Base-by-base conservation (phyloP, 2,888 invertebrate species). In the Leptogaster cylindrica region DNA sequence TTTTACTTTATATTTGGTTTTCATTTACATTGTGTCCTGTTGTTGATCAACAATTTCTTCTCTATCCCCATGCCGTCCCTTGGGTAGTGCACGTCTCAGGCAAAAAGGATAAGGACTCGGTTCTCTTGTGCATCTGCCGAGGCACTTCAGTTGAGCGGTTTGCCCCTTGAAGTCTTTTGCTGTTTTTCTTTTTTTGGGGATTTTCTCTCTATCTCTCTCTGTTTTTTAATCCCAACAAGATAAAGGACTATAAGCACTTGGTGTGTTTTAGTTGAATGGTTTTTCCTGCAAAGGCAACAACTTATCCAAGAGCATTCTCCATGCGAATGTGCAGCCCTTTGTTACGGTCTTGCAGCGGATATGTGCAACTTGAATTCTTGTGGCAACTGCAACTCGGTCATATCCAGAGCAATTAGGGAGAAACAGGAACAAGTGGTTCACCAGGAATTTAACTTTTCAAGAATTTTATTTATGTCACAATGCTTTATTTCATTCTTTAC, bases 391-490 rank as follows among this genome's bases (percentile, higher is more conserved):
- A 67, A 61, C 61, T 67, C 58, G 61, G 61, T 67, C 63, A 39
- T 41, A 65, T 68, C 44, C 68, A 65, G 65, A 58, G 65, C 68
- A 68, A 68, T 68, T 68, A 68, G 48, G 46, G 50, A 33, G 64
- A 68, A 68, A 68, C 65, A 68, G 68, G 68, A 68, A 68, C 68
- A 68, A 68, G 68, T 68, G 68, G 65, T 55, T 52, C 52, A 65
- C 65, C 65, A 65, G 44, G 58, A 65, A 65, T 65, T 68, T 68
- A 68, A 68, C 65, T 65, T 64, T 68, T 68, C 65, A 68, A 68
- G 65, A 52, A 65, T 68, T 68, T 68, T 68, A 65, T 55, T 68
- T 68, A 55, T 68, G 55, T 61, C 63, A 51, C 48, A 46, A 28
- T 44, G 61, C 8, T n/a, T 25, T 41, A 27, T n/a, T 18, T 25